These are phyloP conservation scores for Engraulis encrasicolus DNA, from an alignment of 2,113 vertebrate genomes.

Conservation along the genomic window DNA sequence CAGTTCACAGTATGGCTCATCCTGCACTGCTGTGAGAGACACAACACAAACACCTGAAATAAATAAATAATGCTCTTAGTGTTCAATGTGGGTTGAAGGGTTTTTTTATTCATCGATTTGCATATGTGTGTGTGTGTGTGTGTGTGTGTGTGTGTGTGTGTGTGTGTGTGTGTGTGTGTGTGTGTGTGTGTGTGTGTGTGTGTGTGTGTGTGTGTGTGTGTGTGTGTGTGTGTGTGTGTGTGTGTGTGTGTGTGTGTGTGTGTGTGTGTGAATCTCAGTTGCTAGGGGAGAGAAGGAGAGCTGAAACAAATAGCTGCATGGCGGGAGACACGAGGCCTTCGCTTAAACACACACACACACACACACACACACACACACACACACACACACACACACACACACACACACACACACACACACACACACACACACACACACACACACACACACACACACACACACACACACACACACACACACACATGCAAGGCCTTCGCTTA, in stretches of 20 bases:
- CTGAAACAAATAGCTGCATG: constrained; percentile 82
- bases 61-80: constrained; percentile 30
- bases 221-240: not conserved
- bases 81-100: constrained; percentile 57
- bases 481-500: constrained; percentile 85
- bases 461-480: too few species aligned
- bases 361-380: too few species aligned
- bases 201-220: not conserved
- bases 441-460: too few species aligned
- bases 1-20: not conserved
- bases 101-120: constrained; percentile 67
- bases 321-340: constrained; percentile 82
- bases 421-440: too few species aligned
- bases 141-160: not conserved
- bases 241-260: constrained; percentile 23
- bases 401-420: too few species aligned
- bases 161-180: not conserved
- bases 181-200: not conserved
- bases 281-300: constrained; percentile 62
- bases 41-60: constrained; percentile 12
- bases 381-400: too few species aligned
- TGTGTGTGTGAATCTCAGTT: constrained; percentile 52
- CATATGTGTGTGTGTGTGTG: not conserved
- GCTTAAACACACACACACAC: constrained; percentile 87
- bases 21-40: not conserved